Evolutionary conservation across 2,113 vertebrate species (phyloP), one percentile per base, ranked within the genome.

Genomic region (Sapayoa aenigma): DNA sequence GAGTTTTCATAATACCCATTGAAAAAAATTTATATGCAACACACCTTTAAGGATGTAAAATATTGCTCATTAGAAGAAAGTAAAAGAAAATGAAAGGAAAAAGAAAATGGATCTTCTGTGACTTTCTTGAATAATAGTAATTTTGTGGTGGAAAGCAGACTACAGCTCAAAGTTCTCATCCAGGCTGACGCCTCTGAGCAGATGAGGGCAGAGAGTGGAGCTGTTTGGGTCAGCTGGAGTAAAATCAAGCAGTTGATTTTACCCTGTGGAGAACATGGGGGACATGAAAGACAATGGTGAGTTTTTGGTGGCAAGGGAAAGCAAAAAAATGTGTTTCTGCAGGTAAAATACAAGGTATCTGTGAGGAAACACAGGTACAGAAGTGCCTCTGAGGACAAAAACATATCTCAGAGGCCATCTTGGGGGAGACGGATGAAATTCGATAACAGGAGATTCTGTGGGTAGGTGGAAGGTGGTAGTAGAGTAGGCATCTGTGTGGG

Each of bases 201-300:
- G n/a, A n/a, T n/a, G n/a, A 67, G 7, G 15, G 8, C 44, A 55
- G 25, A 55, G 12, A 65, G 49, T 15, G 14, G 30, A 72, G 75
- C 6, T 9, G 14, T 31, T 56, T 49, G 33, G 13, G 27, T 25
- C 23, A 56, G 18, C 2, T 24, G 60, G 31, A 68, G 42, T 11
- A 55, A 66, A 72, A 83, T 12, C 13, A 82, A 35, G 17, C 44
- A 7, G 44, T 46, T 46, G 44, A 19, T 46, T 46, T 46, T 46
- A 46, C 44, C 44, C 14, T 18, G 18, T 46, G 14, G 23, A 41
- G 50, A 75, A 33, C 4, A 2, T 0, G 1, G 8, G 5, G 3
- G 9, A 12, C 6, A 2, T 17, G 23, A 47, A 67, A 37, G 11
- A 25, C n/a, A 13, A 18, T 13, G 6, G 28, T 27, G 30, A 60